Evolutionary conservation across 2,113 vertebrate genomes (phyloP).

Genomic region (Sminthopsis crassicaudata): DNA sequence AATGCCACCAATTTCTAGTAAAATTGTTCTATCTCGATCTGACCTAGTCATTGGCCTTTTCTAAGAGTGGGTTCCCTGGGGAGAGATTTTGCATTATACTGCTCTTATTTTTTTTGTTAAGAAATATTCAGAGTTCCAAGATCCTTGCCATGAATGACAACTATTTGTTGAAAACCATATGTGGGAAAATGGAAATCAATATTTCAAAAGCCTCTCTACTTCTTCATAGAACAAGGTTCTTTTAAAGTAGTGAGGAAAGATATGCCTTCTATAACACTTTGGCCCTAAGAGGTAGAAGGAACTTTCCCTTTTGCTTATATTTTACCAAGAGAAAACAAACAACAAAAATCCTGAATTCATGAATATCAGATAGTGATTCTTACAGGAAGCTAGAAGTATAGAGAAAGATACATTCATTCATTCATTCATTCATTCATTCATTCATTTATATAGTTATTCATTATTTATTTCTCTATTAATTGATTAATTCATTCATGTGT

Average conservation of each 20-base stretch:
- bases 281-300: neutral
- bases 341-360: neutral
- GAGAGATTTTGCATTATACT: neutral
- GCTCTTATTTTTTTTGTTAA: neutral
- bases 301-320: neutral
- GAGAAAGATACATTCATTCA: neutral
- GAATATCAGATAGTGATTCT: neutral
- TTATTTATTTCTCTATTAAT: neutral
- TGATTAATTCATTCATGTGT: neutral
- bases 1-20: neutral
- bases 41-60: neutral
- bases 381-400: neutral
- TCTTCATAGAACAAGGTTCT: neutral
- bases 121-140: neutral
- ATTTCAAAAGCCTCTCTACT: neutral
- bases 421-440: neutral
- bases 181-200: neutral
- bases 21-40: neutral
- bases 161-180: neutral
- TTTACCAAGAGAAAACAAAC: neutral
- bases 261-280: neutral
- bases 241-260: neutral
- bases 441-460: neutral
- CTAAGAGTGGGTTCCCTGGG: neutral
- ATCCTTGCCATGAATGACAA: neutral